Evolutionary conservation across 2,888 invertebrate genomes (phyloP), one percentile per base, ranked within the genome.

Genomic region (Dusona sp.): DNA sequence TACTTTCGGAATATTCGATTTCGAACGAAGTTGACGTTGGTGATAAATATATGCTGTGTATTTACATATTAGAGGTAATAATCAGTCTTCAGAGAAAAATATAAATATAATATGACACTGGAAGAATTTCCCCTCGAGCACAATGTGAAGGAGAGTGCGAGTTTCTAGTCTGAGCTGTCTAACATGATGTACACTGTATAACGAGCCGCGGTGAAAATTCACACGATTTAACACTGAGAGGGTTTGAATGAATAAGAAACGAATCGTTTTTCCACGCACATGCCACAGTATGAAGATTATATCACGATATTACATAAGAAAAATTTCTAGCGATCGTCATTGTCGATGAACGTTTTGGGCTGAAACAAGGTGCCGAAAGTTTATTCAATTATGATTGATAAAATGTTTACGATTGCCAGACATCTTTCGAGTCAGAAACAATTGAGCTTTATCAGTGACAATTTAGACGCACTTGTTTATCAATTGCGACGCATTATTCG

Each of bases 201-300:
- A 61, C 16, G 29, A 61, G 61, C 9, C 61, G 16, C 29, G 38
- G 51, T n/a, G 25, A 48, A 51, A 75, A 85, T 85, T 85, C 84
- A 77, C 84, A 77, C 80, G 84, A 72, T 45, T 79, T 36, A 61
- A 7, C 51, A 16, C n/a, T 19, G 61, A 65, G 45, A 42, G 16
- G 65, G 29, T 22, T 42, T 51, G 79, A 73, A 83, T 83, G 79
- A 84, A 84, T 45, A 75, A 84, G 74, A 84, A 70, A 75, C 51
- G 51, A 51, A 80, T 75, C 64, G 25, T 84, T 84, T 79, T 84
- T 75, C 48, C 79, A 54, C 79, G 75, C 64, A 68, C 73, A 19
- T 11, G 64, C 64, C n/a, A 57, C 78, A 67, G 65, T 67, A 42
- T 38, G 25, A 57, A 65, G 65, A 67, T 83, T 79, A 78, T 73